A percentile compares a stretch with the other conserved stretches of the same genome.
Evolutionary conservation across 2,797 vertebrate species (phyloP).

Genomic region (Phrynocephalus forsythii): DNA sequence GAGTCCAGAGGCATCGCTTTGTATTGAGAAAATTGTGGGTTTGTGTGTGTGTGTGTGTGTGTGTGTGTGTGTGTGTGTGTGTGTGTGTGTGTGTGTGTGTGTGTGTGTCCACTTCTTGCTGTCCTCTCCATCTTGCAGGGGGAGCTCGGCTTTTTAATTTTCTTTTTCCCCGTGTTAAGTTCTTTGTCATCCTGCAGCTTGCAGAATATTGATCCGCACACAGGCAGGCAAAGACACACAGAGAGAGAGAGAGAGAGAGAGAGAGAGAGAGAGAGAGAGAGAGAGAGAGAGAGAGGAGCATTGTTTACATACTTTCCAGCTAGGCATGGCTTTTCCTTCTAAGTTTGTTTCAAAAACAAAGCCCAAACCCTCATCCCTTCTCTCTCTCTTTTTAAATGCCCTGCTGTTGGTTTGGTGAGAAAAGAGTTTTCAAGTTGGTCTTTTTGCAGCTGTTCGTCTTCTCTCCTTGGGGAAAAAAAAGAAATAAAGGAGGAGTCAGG

Average conservation of each 20-base stretch:
- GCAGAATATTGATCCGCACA: slow-evolving; percentile 35
- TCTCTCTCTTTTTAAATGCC: neutral
- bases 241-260: neutral
- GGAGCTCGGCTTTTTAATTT: neutral
- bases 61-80: no score
- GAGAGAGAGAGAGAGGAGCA: neutral
- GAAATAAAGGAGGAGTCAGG: no score
- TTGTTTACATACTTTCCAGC: slow-evolving; percentile 21
- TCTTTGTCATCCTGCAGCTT: slow-evolving; percentile 35
- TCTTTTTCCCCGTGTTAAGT: neutral
- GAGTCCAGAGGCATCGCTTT: neutral
- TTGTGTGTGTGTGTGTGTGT: no score
- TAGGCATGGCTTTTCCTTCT: slow-evolving; percentile 1
- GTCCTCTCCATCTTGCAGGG: neutral
- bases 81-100: no score
- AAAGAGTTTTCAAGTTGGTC: neutral
- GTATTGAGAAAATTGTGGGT: neutral
- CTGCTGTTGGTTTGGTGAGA: slow-evolving; percentile 20
- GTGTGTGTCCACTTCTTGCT: neutral
- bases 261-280: neutral
- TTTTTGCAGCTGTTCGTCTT: slow-evolving; percentile 30
- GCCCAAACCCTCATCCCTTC: no score
- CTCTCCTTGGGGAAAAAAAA: neutral
- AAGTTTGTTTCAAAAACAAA: neutral
- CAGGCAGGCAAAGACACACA: neutral